Percentiles rank a stretch among this genome's conserved stretches.
Evolutionary conservation across 2,113 vertebrate genomes (phyloP).

Genomic region (Arvicanthis niloticus): DNA sequence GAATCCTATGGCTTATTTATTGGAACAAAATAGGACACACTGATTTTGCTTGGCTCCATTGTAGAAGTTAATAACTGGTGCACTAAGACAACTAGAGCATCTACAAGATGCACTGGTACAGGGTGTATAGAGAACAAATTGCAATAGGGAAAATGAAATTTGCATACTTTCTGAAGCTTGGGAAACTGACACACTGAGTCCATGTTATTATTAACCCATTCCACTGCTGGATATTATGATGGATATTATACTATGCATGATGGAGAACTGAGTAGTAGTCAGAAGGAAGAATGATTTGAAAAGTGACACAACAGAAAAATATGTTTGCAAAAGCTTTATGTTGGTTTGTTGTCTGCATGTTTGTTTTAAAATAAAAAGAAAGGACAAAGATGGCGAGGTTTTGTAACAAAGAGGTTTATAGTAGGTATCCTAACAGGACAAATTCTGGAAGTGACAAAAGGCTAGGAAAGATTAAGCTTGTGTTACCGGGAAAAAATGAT

Average conservation of each 20-base stretch:
- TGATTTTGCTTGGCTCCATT: background rate
- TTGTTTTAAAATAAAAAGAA: background rate
- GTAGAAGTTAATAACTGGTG: slow-evolving; percentile 27
- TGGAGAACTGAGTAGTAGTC: background rate
- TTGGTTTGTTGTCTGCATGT: background rate
- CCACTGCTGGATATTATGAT: background rate
- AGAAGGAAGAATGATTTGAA: background rate
- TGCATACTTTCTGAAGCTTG: background rate
- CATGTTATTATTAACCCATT: background rate
- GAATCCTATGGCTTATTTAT: background rate
- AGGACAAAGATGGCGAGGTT: background rate
- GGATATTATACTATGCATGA: background rate
- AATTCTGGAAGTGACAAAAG: background rate
- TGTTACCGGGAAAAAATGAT: background rate
- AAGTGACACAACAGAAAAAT: background rate
- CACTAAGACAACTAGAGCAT: background rate
- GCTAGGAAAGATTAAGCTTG: fast-evolving
- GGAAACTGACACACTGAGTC: background rate
- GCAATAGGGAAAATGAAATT: background rate
- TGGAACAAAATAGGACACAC: background rate
- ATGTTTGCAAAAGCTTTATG: background rate
- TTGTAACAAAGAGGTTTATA: background rate
- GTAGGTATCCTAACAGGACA: background rate
- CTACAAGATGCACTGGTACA: background rate
- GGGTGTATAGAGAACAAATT: background rate